Evolutionary conservation across 2,797 vertebrate genomes (phyloP).

Genomic region (Sebastes kiyomatsui): DNA sequence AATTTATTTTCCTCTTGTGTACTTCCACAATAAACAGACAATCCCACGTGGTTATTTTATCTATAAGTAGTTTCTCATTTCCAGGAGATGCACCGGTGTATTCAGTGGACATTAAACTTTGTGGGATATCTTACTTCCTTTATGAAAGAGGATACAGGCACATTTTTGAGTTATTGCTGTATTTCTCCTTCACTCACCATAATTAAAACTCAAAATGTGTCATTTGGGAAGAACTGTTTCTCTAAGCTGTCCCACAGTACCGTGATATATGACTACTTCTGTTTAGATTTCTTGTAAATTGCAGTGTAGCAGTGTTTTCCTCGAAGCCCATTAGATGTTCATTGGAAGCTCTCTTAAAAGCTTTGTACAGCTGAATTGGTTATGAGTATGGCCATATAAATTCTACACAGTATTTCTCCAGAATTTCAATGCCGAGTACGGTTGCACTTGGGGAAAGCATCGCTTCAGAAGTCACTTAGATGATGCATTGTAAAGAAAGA

Average conservation of each 20-base stretch:
- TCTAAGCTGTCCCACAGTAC: background rate
- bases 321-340: slow-evolving; percentile 4
- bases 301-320: background rate
- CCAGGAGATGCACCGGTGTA: background rate
- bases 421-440: background rate
- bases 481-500: background rate
- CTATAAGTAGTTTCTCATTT: background rate
- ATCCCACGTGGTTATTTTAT: background rate
- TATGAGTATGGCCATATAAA: background rate
- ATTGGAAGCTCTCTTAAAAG: slow-evolving; percentile 19
- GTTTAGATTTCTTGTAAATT: background rate
- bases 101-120: background rate
- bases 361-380: background rate
- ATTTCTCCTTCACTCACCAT: background rate
- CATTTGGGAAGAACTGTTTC: background rate
- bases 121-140: background rate
- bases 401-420: background rate
- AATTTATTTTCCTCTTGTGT: background rate
- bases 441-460: background rate
- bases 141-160: background rate
- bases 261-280: background rate
- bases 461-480: background rate
- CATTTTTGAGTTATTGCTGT: background rate
- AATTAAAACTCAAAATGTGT: background rate
- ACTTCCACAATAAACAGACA: background rate